Percentiles rank a stretch among this genome's conserved stretches.
phyloP scores from a whole-genome alignment of 2,888 invertebrate genomes.

The Cataglyphis rosenhaueri region DNA sequence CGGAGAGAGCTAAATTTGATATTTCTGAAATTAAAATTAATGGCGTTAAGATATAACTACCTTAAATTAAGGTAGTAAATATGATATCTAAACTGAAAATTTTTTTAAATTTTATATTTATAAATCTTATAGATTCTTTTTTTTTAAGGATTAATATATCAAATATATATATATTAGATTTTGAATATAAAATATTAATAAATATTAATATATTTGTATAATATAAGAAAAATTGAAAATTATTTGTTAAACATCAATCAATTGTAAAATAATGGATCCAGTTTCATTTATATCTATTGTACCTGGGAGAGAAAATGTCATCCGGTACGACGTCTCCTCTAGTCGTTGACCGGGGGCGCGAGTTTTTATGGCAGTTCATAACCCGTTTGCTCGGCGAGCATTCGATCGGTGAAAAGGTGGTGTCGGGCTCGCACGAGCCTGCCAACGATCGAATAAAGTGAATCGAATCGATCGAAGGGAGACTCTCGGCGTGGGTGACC shows the following conservation, averaged over 20 bases:
- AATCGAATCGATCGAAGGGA: slow-evolving; percentile 60
- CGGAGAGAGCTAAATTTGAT: neutral
- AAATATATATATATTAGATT: too few species aligned
- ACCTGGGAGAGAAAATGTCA: slow-evolving; percentile 30
- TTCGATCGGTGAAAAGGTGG: slow-evolving; percentile 48
- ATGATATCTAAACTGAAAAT: neutral
- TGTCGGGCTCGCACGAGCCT: slow-evolving; percentile 44
- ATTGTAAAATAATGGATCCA: neutral
- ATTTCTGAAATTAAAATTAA: neutral
- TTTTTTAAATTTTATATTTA: neutral
- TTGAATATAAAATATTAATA: too few species aligned
- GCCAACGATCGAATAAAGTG: slow-evolving; percentile 69
- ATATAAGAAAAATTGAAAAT: neutral
- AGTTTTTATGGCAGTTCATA: slow-evolving; percentile 62
- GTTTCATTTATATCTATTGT: neutral
- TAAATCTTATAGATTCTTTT: neutral
- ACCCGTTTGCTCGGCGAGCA: slow-evolving; percentile 24
- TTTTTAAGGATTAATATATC: too few species aligned
- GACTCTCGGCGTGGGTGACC: slow-evolving; percentile 64
- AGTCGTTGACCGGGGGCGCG: slow-evolving; percentile 53
- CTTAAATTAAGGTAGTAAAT: neutral
- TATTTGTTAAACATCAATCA: neutral
- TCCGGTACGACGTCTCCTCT: slow-evolving; percentile 49
- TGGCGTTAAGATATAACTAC: neutral
- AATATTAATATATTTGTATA: neutral